Evolutionary conservation across 2,113 vertebrate genomes (phyloP), one percentile per base, ranked within the genome.

Genomic region (Microtus pennsylvanicus): DNA sequence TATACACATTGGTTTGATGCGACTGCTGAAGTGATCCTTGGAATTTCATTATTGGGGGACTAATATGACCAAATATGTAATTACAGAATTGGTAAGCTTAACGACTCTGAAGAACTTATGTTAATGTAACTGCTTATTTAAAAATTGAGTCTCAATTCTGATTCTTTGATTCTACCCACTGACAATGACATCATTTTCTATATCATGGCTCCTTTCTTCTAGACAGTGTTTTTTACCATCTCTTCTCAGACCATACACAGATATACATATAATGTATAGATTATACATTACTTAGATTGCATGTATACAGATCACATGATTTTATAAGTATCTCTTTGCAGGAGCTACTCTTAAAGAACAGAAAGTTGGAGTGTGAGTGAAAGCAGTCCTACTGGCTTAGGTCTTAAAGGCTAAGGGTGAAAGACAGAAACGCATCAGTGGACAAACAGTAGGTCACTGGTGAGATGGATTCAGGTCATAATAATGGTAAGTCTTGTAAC

Each of bases 31-130:
- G 47, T 96, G 97, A 98, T 90, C 94, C 58, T 67, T 86, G 30
- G 96, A 98, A 97, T 98, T 98, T 97, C 85, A 97, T 97, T 97
- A 94, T 98, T 96, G 2, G 0, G 90, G 93, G 81, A 97, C 97
- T 98, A 96, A 98, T 94, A 82, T 90, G 86, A 96, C 95, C 86
- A 89, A 97, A 98, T 97, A 93, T 67, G 38, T 98, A 98, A 98
- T 98, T 98, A 97, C 76, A 96, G 86, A 97, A 7, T 70, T 89
- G 89, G 69, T 65, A 94, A 52, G 70, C 90, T 87, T 93, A 97
- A 97, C 74, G 12, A 89, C 77, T 67, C 85, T 91, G 55, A 96
- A 93, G 69, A 95, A 96, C 87, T 70, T 93, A 78, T 86, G 50
- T 87, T 92, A 92, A 75, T 94, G 76, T 14, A 5, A 35, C 77